Percentiles rank a stretch among this genome's conserved stretches.
phyloP scores from a whole-genome alignment of 2,888 invertebrate genomes.

The Zaprionus obscuricornis region DNA sequence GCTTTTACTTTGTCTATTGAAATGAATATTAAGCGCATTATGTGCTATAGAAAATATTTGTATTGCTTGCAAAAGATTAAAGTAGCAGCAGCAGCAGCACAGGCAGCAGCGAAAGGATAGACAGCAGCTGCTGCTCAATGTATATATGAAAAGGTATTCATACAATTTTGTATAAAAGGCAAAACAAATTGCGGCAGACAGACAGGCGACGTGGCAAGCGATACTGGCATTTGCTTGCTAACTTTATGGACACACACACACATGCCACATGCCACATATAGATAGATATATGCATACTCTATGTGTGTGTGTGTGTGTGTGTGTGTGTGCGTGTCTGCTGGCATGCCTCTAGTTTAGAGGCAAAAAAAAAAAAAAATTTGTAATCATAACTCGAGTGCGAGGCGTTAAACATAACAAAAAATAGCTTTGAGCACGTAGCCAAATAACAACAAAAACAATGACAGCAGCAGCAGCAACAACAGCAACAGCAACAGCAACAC shows the following conservation, averaged over 20 bases:
- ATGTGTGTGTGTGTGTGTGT: conserved; percentile 4
- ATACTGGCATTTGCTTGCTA: too few species aligned
- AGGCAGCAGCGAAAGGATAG: too few species aligned
- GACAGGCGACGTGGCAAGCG: conserved; percentile 12
- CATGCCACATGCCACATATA: not conserved
- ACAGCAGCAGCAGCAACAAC: conserved; percentile 12
- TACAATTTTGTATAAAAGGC: too few species aligned
- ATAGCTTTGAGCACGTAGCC: conserved; percentile 71
- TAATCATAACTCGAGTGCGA: conserved; percentile 74
- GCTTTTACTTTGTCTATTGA: too few species aligned
- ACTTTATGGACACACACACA: conserved; percentile 37
- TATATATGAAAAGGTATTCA: too few species aligned
- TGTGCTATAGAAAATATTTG: too few species aligned
- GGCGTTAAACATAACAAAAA: conserved; percentile 75
- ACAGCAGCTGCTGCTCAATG: too few species aligned
- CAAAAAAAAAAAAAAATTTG: conserved; percentile 28
- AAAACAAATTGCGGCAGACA: too few species aligned
- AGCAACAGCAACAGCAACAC: conserved; percentile 13
- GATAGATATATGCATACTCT: not conserved
- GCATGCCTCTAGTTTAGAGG: conserved; percentile 7
- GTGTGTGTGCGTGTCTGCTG: not conserved
- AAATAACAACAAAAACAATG: conserved; percentile 33
- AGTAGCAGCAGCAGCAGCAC: too few species aligned
- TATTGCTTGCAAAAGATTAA: too few species aligned
- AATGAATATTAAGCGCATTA: too few species aligned